Evolutionary conservation across 2,113 vertebrate species (phyloP), one percentile per base, ranked within the genome.

Genomic region (Sinosuthora webbiana): DNA sequence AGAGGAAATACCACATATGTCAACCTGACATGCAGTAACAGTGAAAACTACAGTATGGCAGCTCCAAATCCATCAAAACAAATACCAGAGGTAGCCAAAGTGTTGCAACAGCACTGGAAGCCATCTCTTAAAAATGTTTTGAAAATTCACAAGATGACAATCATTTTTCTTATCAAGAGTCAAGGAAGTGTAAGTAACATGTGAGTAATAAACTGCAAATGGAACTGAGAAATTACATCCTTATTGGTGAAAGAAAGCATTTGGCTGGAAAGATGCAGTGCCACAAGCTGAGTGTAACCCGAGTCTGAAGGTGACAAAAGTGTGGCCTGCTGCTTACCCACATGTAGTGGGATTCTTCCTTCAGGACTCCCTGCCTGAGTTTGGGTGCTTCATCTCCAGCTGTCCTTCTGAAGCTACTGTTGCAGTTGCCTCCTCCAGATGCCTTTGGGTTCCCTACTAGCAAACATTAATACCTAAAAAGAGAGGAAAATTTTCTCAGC

Each of bases 11-110:
- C 4, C 78, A 76, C n/a, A 87, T 91, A 45, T 31, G n/a, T 89
- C 80, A 93, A 56, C 41, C n/a, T 91, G 87, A 90, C 74, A 30
- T n/a, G 20, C 69, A 91, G 14, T 73, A 89, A 42, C 45, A 60
- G 15, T 68, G n/a, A 89, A 82, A 93, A 69, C 70, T 93, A 20
- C 33, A 65, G 33, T 30, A 25, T 22, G 50, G 70, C 5, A 42
- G 75, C 78, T 94, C 75, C 75, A 89, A 84, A 95, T 94, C 73
- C 73, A 89, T 94, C 89, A 89, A 68, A 97, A 60, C 65, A 83
- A 73, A 37, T 63, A 55, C n/a, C 35, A 76, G 50, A 69, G 20
- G 35, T 33, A 90, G 67, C 30, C 82, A 30, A 92, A 94, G 13
- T 68, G 62, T 53, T 83, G 50, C 53, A 93, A 93, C 30, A 87